Evolutionary conservation across 2,113 vertebrate species (phyloP).

Genomic region (Saguinus imperator): DNA sequence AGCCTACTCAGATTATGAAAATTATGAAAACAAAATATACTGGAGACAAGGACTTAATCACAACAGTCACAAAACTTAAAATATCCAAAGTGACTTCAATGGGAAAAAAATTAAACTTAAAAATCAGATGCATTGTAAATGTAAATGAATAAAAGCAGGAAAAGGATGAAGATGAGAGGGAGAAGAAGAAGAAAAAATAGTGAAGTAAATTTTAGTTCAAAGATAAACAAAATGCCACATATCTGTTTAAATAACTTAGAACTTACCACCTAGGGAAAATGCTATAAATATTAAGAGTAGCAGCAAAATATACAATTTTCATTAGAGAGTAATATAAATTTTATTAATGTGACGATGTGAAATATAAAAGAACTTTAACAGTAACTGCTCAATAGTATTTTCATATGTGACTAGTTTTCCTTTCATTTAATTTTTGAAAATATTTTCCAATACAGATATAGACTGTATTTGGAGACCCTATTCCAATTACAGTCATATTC

Average conservation of each 20-base stretch:
- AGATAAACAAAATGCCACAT: neutral
- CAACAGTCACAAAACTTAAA: neutral
- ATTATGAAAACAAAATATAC: neutral
- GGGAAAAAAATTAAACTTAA: neutral
- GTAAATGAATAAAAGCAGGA: neutral
- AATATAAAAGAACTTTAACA: neutral
- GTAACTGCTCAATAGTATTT: neutral
- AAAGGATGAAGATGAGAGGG: neutral
- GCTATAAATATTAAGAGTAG: neutral
- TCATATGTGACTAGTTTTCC: neutral
- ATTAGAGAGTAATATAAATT: neutral
- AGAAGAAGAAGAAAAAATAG: neutral
- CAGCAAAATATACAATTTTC: neutral
- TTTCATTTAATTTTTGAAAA: neutral
- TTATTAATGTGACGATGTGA: neutral
- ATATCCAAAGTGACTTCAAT: neutral
- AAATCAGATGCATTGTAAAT: neutral
- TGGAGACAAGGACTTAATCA: neutral
- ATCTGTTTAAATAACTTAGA: neutral
- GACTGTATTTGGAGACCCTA: no score
- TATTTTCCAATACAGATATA: neutral
- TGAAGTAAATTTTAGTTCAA: neutral
- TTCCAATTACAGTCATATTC: neutral
- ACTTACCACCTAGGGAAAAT: neutral
- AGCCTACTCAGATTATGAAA: neutral